These are phyloP conservation scores for Embidobia sp. DNA, from an alignment of 2,888 invertebrate species.

Conservation along the genomic window DNA sequence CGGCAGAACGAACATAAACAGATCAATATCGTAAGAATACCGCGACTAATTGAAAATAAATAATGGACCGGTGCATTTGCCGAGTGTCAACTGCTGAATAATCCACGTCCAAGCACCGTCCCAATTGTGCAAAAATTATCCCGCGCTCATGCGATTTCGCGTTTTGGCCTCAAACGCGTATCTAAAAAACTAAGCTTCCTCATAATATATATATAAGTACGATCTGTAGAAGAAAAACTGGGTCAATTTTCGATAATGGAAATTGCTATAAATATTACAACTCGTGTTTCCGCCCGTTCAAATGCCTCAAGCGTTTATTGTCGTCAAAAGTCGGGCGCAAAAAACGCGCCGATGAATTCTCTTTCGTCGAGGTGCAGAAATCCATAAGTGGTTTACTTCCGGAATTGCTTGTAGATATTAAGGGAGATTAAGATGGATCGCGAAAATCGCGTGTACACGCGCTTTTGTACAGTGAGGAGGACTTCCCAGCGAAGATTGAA, in stretches of 20 bases:
- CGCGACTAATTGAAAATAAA: no score
- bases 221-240: slow-evolving; percentile 16
- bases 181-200: no score
- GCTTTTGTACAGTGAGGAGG: slow-evolving; percentile 36
- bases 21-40: no score
- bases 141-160: no score
- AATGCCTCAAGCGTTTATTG: no score
- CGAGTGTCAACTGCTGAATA: no score
- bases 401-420: slow-evolving; percentile 60
- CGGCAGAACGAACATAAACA: no score
- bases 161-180: no score
- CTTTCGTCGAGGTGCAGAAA: slow-evolving; percentile 42
- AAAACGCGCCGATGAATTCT: neutral
- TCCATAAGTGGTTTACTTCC: slow-evolving; percentile 62
- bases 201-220: no score
- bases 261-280: slow-evolving; percentile 32
- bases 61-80: no score
- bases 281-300: neutral
- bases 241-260: slow-evolving; percentile 41
- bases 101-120: no score
- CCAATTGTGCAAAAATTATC: no score
- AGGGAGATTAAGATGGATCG: slow-evolving; percentile 56
- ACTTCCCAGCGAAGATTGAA: slow-evolving; percentile 20
- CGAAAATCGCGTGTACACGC: slow-evolving; percentile 51
- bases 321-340: neutral